A percentile compares a stretch with the other conserved stretches of the same genome.
phyloP scores from a whole-genome alignment of 2,888 invertebrate species.

The Ptilodon capucinus region DNA sequence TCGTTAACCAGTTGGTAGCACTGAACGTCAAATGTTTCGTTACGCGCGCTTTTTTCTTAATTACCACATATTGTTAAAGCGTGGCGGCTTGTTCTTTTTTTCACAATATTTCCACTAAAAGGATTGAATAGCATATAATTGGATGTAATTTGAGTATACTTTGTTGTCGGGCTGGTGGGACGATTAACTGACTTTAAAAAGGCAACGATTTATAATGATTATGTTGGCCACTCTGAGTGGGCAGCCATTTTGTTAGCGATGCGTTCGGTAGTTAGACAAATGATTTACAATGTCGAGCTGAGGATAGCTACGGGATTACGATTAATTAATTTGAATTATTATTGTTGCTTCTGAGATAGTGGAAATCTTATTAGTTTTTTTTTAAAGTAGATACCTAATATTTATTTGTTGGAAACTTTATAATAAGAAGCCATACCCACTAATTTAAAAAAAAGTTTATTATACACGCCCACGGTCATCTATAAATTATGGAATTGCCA shows the following conservation, averaged over 20 bases:
- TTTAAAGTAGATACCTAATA: too few species aligned
- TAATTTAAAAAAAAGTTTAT: too few species aligned
- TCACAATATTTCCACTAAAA: constrained; percentile 66
- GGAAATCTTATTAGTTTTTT: constrained; percentile 27
- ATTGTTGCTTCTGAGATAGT: constrained; percentile 32
- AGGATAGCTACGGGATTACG: constrained; percentile 50
- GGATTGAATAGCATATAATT: constrained; percentile 80
- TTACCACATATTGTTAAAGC: constrained; percentile 72
- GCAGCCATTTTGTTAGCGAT: constrained; percentile 65
- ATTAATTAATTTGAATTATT: constrained; percentile 62
- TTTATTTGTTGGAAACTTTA: too few species aligned
- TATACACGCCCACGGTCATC: too few species aligned
- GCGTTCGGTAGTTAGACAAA: constrained; percentile 62
- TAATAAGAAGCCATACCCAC: too few species aligned
- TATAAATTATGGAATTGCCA: too few species aligned
- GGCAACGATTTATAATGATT: constrained; percentile 64
- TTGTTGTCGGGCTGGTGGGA: constrained; percentile 68
- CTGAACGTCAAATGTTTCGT: constrained; percentile 69
- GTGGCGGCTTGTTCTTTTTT: constrained; percentile 52
- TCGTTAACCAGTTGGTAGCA: constrained; percentile 70
- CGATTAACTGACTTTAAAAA: constrained; percentile 67
- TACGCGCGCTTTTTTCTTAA: constrained; percentile 76
- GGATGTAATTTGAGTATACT: constrained; percentile 79
- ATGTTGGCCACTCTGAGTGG: constrained; percentile 54
- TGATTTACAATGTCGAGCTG: constrained; percentile 62